Base-by-base conservation (phyloP, 92 coral and sea anemone species). In the Parazoanthus swiftii region DNA sequence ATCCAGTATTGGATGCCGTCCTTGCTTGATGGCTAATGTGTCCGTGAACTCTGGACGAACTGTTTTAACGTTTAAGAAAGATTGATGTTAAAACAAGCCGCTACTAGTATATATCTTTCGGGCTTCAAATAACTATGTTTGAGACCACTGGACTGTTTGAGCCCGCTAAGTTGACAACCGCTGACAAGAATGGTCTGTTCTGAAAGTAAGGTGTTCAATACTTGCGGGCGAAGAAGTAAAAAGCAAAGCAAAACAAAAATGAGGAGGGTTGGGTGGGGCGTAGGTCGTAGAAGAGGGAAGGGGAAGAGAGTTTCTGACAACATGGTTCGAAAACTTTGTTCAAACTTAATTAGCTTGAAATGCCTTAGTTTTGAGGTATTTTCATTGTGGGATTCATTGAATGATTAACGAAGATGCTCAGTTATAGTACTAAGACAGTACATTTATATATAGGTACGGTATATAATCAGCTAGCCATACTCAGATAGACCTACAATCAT, bases 21-120 rank as follows among this genome's bases (percentile, higher is more conserved):
- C 99, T 81, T 94, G 95, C 42, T 94, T 95, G 83, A 97, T 91
- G 70, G 99, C 99, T 46, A 97, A 29, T 14, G 99, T 97, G 82
- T 97, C 99, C 8, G 99, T 97, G 37, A 97, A 97, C 89, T 97
- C 99, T 48, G 99, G 99, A 46, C 99, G 97, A 39, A 92, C 99
- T 97, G 85, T 68, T 8, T 25, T 71, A 29, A 26, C 76, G 71
- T 16, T 23, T 7, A 66, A 63, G 10, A 15, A 33, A 74, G 18
- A 3, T 36, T 29, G 35, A 75, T 43, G 80, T 75, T 29, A 75
- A 75, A 8, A 14, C 3, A 54, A 13, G 59, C 59, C 9, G 29
- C 6, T 20, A n/a, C n/a, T n/a, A n/a, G n/a, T n/a, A n/a, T 4
- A 75, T 0, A 54, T 54, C 59, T 54, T 36, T 23, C 80, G 8